phyloP scores from a whole-genome alignment of 2,888 invertebrate genomes.

The Himalopsyche tibetana region DNA sequence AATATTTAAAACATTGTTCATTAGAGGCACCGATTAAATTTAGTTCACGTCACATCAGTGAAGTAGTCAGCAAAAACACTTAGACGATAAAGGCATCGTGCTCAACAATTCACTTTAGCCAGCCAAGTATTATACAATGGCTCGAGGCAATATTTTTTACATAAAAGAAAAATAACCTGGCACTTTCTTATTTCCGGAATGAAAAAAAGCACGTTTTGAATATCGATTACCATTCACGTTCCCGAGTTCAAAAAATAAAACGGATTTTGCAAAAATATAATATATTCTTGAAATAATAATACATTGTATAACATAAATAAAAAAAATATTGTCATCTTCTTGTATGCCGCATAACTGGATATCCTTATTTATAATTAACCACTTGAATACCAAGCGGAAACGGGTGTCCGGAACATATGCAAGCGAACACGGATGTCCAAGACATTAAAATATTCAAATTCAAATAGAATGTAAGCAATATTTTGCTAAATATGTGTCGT shows the following conservation, averaged over 20 bases:
- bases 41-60: conserved; percentile 23
- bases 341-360: too few relatives aligned
- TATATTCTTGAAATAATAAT: too few relatives aligned
- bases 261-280: not conserved
- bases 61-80: conserved; percentile 24
- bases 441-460: too few relatives aligned
- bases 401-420: too few relatives aligned
- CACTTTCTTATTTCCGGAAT: conserved; percentile 10
- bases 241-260: not conserved
- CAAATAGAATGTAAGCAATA: too few relatives aligned
- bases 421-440: too few relatives aligned
- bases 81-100: conserved; percentile 45
- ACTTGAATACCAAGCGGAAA: too few relatives aligned
- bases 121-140: conserved; percentile 24
- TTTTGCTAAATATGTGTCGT: too few relatives aligned
- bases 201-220: conserved; percentile 36
- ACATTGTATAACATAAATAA: too few relatives aligned
- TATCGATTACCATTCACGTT: conserved; percentile 37
- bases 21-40: conserved; percentile 29
- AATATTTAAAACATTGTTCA: conserved; percentile 31
- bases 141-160: conserved; percentile 31
- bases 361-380: too few relatives aligned
- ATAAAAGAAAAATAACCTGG: conserved; percentile 35
- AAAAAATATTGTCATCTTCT: too few relatives aligned
- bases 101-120: conserved; percentile 41